Base-by-base conservation (phyloP, 2,113 vertebrate species). In the Dunckerocampus dactyliophorus region DNA sequence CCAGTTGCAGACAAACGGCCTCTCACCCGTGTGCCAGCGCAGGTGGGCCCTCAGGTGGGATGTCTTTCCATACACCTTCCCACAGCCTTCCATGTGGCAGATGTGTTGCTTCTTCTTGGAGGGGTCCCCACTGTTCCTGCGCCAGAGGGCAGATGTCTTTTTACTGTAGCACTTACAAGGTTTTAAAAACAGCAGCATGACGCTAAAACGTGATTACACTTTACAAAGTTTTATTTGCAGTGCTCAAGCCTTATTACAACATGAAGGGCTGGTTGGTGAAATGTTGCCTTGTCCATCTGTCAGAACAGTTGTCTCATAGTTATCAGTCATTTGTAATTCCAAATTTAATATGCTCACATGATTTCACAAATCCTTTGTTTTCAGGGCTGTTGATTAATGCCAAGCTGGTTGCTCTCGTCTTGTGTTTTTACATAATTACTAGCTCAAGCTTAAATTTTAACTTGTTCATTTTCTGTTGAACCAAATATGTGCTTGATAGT, bases 91-190 rank as follows among this genome's bases (percentile, higher is more conserved):
- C 89, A 99, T 98, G 84, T 99, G 97, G 82, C 97, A 99, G 79
- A 99, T 94, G 82, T 99, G 97, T 81, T 99, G 97, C 69, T 98
- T 98, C 91, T 98, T 98, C 90, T 97, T 98, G 54, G 96, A 93
- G 52, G 96, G 96, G 79, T 99, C 97, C 69, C 92, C 95, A 63
- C 89, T 96, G 81, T 94, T 92, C 89, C 95, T 98, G 74, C 64
- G 76, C 74, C 43, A 62, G 34, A 56, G 54, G 54, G 54, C 54
- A 42, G 54, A 13, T 34, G 54, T 42, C 37, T 42, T 20, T 42
- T 37, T 56, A 42, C 54, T 39, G 37, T 12, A 17, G 51, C 24
- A 34, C 24, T 53, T 31, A 7, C 5, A 16, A 21, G 42, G 21
- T 59, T 1, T 20, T 8, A 19, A 39, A 3, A 37, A 16, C 28